Percentiles rank a stretch among this genome's conserved stretches.
Evolutionary conservation across 2,888 invertebrate species (phyloP).

Genomic region (Strigamia crassipes): DNA sequence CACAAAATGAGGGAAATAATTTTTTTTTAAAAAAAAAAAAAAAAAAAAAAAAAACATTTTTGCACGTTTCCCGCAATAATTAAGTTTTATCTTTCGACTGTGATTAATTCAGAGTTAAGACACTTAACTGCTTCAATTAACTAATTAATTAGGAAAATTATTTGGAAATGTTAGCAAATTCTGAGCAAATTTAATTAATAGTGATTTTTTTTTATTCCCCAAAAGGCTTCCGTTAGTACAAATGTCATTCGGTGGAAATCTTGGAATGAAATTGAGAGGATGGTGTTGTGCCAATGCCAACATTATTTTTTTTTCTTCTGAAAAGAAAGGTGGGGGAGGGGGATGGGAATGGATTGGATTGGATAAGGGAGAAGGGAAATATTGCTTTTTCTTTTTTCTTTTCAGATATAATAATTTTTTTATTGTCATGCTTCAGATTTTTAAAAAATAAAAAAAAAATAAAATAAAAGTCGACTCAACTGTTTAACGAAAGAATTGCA

Average conservation of each 20-base stretch:
- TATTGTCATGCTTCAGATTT: background rate
- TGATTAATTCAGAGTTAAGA: too few species aligned
- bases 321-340: background rate
- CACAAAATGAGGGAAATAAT: too few species aligned
- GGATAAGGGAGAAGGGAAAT: background rate
- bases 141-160: too few species aligned
- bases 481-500: background rate
- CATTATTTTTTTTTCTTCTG: background rate
- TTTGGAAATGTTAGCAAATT: too few species aligned
- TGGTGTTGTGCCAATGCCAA: background rate
- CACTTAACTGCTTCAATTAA: too few species aligned
- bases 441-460: background rate
- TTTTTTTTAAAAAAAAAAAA: too few species aligned
- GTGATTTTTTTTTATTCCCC: background rate
- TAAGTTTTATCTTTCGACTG: too few species aligned
- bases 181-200: too few species aligned
- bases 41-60: too few species aligned
- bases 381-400: background rate
- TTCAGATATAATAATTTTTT: background rate
- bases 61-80: too few species aligned
- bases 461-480: background rate
- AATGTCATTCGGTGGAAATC: background rate
- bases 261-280: conserved; percentile 1
- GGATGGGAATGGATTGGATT: too few species aligned
- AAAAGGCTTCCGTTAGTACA: background rate